Percentiles rank a stretch among this genome's conserved stretches.
Conservation (phyloP, 2,113 vertebrate genomes). For the Phalacrocorax aristotelis region DNA sequence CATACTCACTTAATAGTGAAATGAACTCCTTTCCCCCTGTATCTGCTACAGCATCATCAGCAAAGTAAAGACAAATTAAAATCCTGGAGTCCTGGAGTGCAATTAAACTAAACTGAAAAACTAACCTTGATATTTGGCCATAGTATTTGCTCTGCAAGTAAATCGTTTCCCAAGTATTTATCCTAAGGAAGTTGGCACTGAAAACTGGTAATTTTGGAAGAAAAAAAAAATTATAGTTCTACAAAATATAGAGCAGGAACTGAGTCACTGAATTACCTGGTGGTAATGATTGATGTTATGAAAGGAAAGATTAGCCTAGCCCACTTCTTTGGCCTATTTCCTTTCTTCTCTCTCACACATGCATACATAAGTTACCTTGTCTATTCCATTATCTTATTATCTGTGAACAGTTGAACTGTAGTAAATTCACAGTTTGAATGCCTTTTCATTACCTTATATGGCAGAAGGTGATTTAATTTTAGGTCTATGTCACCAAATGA, state of each 20-base stretch:
- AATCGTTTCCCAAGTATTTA: background rate
- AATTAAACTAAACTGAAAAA: background rate
- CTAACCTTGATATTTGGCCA: background rate
- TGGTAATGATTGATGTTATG: background rate
- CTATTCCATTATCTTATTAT: background rate
- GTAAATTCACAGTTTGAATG: background rate
- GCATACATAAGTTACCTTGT: background rate
- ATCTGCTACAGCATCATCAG: background rate
- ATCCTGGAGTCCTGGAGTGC: background rate
- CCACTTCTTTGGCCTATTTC: background rate
- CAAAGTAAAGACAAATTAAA: background rate
- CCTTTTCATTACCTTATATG: background rate
- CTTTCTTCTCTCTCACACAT: no score
- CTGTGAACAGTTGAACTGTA: background rate
- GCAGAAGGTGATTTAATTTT: background rate
- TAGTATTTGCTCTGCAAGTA: background rate
- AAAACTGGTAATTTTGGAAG: background rate
- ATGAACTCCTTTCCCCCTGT: accelerated
- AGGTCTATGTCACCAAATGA: background rate
- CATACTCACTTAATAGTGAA: background rate
- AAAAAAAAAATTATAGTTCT: background rate
- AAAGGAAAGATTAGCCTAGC: background rate
- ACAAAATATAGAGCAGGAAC: background rate
- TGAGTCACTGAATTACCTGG: background rate
- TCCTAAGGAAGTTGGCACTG: background rate